Evolutionary conservation across 2,113 vertebrate genomes (phyloP).

Genomic region (Cebidichthys violaceus): DNA sequence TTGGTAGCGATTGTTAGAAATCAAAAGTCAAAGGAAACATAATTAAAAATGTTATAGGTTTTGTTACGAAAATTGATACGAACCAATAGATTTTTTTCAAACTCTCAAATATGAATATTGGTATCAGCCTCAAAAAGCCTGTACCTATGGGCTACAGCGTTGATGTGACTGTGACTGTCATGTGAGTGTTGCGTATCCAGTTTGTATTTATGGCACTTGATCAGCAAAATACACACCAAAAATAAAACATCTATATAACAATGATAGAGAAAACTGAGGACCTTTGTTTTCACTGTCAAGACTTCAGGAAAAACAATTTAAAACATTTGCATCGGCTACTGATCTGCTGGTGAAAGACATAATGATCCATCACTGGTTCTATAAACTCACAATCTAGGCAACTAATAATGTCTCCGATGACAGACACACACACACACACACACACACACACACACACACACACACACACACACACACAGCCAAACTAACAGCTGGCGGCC

Average conservation of each 20-base stretch:
- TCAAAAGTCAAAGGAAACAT: background rate
- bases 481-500: background rate
- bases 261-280: background rate
- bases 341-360: background rate
- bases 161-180: too few species aligned
- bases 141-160: background rate
- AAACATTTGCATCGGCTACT: background rate
- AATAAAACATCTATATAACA: background rate
- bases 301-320: background rate
- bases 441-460: background rate
- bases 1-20: background rate
- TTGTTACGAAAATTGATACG: background rate
- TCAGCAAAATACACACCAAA: too few species aligned
- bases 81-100: too few species aligned
- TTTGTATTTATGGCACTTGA: background rate
- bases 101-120: too few species aligned
- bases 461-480: background rate
- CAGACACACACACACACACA: background rate
- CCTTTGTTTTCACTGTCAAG: background rate
- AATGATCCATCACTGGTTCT: background rate
- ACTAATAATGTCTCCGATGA: background rate
- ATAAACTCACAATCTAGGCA: constrained; percentile 1
- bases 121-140: too few species aligned
- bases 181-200: background rate
- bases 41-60: background rate